These are phyloP conservation scores for Armadillidium nasatum DNA, from an alignment of 1,140 invertebrate genomes.

Conservation along the genomic window DNA sequence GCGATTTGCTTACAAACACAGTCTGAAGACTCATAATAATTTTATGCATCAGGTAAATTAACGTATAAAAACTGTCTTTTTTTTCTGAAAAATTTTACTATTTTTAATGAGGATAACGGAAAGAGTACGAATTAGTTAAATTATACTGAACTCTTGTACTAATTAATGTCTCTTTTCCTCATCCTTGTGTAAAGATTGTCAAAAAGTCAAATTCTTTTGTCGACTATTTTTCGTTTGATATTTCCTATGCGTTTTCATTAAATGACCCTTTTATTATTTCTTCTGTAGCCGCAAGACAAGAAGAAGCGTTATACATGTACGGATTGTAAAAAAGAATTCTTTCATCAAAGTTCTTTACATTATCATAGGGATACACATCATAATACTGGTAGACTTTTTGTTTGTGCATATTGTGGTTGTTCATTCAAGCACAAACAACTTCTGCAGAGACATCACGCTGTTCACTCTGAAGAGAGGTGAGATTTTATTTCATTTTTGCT, in stretches of 20 bases:
- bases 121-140: too few relatives aligned
- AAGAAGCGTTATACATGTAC: conserved; percentile 33
- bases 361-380: conserved; percentile 39
- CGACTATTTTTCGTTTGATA: too few relatives aligned
- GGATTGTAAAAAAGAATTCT: conserved; percentile 40
- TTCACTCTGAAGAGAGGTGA: conserved; percentile 74
- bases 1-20: conserved; percentile 51
- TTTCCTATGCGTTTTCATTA: too few relatives aligned
- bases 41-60: background rate
- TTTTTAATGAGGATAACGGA: too few relatives aligned
- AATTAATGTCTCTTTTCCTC: too few relatives aligned
- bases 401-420: conserved; percentile 76
- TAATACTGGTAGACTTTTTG: conserved; percentile 44
- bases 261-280: background rate
- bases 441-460: conserved; percentile 74
- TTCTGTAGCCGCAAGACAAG: background rate
- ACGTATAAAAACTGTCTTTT: too few relatives aligned
- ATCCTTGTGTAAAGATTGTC: too few relatives aligned
- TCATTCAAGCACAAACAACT: conserved; percentile 80
- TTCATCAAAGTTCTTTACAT: conserved; percentile 38
- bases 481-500: too few relatives aligned
- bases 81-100: too few relatives aligned
- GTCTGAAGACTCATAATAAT: background rate
- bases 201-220: too few relatives aligned
- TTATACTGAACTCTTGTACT: too few relatives aligned